phyloP scores from a whole-genome alignment of 1,140 invertebrate genomes.

The Ips typographus region DNA sequence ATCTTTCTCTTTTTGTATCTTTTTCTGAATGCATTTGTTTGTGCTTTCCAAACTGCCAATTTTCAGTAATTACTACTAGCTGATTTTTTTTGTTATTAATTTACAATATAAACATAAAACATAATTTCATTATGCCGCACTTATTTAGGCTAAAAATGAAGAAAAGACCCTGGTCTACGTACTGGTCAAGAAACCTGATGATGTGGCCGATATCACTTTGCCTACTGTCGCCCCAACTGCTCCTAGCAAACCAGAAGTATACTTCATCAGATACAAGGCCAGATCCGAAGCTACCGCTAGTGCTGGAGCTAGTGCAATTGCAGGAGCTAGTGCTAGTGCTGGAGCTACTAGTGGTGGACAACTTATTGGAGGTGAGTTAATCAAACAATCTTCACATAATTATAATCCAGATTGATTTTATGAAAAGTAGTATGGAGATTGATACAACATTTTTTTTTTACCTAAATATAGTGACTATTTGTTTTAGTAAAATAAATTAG shows the following conservation, averaged over 20 bases:
- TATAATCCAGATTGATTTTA: neutral
- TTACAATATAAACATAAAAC: too few relatives aligned
- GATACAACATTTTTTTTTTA: neutral
- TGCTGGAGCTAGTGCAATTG: slow-evolving; percentile 16
- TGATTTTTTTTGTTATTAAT: too few relatives aligned
- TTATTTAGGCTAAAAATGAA: slow-evolving; percentile 67
- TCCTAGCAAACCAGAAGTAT: slow-evolving; percentile 81
- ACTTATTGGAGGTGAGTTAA: slow-evolving; percentile 44
- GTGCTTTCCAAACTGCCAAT: too few relatives aligned
- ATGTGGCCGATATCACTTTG: slow-evolving; percentile 74
- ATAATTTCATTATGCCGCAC: too few relatives aligned
- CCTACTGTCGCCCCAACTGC: slow-evolving; percentile 77
- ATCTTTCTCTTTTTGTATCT: too few relatives aligned
- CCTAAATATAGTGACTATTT: slow-evolving; percentile 4
- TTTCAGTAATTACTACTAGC: too few relatives aligned
- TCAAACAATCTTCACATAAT: slow-evolving; percentile 12
- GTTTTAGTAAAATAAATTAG: neutral
- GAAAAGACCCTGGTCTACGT: slow-evolving; percentile 88
- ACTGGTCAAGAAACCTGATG: slow-evolving; percentile 82
- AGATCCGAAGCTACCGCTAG: slow-evolving; percentile 33
- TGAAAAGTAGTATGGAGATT: neutral
- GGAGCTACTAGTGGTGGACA: slow-evolving; percentile 43
- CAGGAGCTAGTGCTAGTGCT: slow-evolving; percentile 29
- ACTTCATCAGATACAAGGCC: slow-evolving; percentile 86
- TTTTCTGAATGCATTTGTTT: too few relatives aligned